Conservation (phyloP, 2,113 vertebrate genomes). For the Muscicapa adusta region DNA sequence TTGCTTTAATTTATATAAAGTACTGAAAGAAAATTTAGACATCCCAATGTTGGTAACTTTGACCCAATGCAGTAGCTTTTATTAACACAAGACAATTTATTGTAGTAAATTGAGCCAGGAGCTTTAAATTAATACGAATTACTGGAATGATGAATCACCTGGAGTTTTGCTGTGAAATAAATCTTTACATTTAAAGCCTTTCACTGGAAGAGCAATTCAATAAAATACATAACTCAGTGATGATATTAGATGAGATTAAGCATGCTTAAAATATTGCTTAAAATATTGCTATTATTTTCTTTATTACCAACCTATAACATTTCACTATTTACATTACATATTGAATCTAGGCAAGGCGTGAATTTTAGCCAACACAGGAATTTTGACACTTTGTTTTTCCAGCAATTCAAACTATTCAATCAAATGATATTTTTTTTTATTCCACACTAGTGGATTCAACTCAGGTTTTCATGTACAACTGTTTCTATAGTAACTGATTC, state of each 20-base stretch:
- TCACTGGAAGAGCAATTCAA: not conserved
- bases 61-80: not conserved
- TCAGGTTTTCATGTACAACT: not conserved
- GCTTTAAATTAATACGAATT: constrained; percentile 10
- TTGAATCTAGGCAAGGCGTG: not conserved
- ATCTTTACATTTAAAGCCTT: not conserved
- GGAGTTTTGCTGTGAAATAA: not conserved
- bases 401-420: not conserved
- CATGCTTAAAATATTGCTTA: not conserved
- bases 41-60: not conserved
- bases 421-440: not conserved
- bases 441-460: not conserved
- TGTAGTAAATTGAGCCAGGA: not conserved
- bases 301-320: not conserved
- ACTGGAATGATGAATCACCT: not conserved
- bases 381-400: not conserved
- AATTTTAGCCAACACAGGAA: not conserved
- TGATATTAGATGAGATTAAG: not conserved
- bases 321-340: not conserved
- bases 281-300: not conserved
- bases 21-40: not conserved
- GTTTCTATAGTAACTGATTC: constrained; percentile 11
- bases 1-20: not conserved
- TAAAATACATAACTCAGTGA: not conserved
- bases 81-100: not conserved